Evolutionary conservation across 2,797 vertebrate genomes (phyloP).

Genomic region (Gadopsis bispinosus): DNA sequence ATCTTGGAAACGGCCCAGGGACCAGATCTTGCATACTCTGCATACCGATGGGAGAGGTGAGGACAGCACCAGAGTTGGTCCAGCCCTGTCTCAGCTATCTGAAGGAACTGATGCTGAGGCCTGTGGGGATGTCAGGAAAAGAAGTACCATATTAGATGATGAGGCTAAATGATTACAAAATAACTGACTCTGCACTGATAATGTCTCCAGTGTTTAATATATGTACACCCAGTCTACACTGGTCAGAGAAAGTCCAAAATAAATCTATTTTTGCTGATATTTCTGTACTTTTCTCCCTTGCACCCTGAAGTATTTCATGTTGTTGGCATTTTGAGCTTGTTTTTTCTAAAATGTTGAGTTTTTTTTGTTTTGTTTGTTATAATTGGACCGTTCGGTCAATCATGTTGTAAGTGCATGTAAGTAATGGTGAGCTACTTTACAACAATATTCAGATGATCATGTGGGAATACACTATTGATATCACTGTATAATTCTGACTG

Average conservation of each 20-base stretch:
- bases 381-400: too few species aligned
- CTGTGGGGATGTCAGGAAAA: conserved; percentile 84
- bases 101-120: conserved; percentile 77
- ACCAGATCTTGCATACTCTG: conserved; percentile 70
- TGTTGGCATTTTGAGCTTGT: conserved; percentile 13
- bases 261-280: not conserved
- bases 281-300: conserved; percentile 28
- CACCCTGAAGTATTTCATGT: conserved; percentile 16
- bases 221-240: conserved; percentile 29
- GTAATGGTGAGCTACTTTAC: conserved; percentile 17
- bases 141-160: conserved; percentile 86
- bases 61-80: conserved; percentile 70
- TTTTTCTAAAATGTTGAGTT: not conserved
- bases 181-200: conserved; percentile 57
- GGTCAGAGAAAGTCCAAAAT: conserved; percentile 20
- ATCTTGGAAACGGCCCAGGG: conserved; percentile 93
- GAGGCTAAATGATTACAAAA: conserved; percentile 78
- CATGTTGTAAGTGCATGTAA: not conserved
- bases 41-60: conserved; percentile 63
- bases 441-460: conserved; percentile 7
- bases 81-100: conserved; percentile 73
- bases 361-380: too few species aligned
- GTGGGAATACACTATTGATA: conserved; percentile 1
- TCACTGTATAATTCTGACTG: not conserved
- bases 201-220: conserved; percentile 33